Conservation (phyloP, 2,113 vertebrate species). For the Hippocampus barbouri region DNA sequence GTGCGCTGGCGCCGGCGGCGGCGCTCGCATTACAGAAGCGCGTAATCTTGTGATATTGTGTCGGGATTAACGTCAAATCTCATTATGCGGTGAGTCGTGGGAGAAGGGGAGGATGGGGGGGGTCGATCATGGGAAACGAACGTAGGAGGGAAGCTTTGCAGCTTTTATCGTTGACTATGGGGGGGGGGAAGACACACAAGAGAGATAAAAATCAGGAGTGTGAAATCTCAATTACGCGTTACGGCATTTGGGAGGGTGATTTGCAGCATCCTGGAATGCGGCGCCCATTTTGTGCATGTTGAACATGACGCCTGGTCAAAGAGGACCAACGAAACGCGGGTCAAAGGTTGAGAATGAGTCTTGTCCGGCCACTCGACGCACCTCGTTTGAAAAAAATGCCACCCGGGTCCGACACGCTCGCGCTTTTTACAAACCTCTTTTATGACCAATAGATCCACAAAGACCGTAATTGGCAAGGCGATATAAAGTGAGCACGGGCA, state of each 20-base stretch:
- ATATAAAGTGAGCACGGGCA: conserved; percentile 34
- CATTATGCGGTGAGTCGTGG: conserved; percentile 51
- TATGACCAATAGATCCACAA: conserved; percentile 45
- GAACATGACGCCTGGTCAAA: not conserved
- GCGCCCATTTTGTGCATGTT: conserved; percentile 1
- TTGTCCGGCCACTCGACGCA: conserved; percentile 5
- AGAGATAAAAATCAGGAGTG: conserved; percentile 46
- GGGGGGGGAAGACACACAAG: not conserved
- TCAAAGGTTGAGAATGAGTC: conserved; percentile 28
- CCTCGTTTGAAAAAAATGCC: not conserved
- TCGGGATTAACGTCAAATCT: conserved; percentile 70
- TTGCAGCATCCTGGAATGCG: conserved; percentile 22
- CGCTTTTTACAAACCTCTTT: conserved; percentile 54
- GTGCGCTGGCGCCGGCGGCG: conserved; percentile 43
- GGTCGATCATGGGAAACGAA: not conserved
- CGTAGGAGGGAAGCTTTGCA: not conserved
- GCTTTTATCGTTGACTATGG: conserved; percentile 10
- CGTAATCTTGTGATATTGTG: conserved; percentile 71
- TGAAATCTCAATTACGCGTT: conserved; percentile 58
- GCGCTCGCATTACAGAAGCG: conserved; percentile 31
- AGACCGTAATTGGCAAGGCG: conserved; percentile 56
- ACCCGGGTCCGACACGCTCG: conserved; percentile 4
- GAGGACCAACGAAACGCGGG: not conserved
- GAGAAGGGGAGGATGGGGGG: not conserved
- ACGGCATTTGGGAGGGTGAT: conserved; percentile 27